A percentile compares a stretch with the other conserved stretches of the same genome.
Conservation (phyloP, 23 tunicate genomes). For the Corella eumyota region DNA sequence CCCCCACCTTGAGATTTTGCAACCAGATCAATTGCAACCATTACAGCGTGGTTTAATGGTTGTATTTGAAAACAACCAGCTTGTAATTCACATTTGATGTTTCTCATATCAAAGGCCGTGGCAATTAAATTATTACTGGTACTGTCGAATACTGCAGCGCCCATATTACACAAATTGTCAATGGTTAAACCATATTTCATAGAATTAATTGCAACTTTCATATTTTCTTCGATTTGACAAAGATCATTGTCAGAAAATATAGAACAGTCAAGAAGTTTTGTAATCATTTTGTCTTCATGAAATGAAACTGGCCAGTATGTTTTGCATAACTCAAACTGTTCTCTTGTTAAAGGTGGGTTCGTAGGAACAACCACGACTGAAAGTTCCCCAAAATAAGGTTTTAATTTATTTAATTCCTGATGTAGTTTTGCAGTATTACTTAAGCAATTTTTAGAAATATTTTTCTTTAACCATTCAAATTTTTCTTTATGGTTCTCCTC, state of each 20-base stretch:
- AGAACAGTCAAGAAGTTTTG: constrained; percentile 27
- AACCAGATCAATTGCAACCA: constrained; percentile 79
- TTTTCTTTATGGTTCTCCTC: neutral
- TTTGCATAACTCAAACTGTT: constrained; percentile 68
- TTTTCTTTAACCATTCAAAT: neutral
- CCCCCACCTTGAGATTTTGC: constrained; percentile 83
- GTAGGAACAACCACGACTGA: constrained; percentile 26
- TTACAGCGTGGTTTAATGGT: constrained; percentile 51
- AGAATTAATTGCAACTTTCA: constrained; percentile 22
- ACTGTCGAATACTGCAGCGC: constrained; percentile 54
- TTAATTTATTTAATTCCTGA: constrained; percentile 4
- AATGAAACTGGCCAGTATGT: constrained; percentile 80
- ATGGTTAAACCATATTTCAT: constrained; percentile 10
- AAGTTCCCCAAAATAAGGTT: constrained; percentile 3
- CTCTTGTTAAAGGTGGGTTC: constrained; percentile 46
- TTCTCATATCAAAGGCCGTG: constrained; percentile 35
- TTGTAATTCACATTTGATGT: constrained; percentile 1
- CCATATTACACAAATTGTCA: constrained; percentile 1
- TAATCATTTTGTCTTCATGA: constrained; percentile 68
- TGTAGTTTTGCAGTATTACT: neutral
- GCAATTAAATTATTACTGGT: constrained; percentile 20
- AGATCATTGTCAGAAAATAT: constrained; percentile 29
- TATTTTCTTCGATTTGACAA: constrained; percentile 10
- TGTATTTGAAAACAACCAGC: constrained; percentile 6
- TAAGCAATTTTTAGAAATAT: neutral